Base-by-base conservation (phyloP, 2,113 vertebrate genomes). In the Anguilla rostrata region DNA sequence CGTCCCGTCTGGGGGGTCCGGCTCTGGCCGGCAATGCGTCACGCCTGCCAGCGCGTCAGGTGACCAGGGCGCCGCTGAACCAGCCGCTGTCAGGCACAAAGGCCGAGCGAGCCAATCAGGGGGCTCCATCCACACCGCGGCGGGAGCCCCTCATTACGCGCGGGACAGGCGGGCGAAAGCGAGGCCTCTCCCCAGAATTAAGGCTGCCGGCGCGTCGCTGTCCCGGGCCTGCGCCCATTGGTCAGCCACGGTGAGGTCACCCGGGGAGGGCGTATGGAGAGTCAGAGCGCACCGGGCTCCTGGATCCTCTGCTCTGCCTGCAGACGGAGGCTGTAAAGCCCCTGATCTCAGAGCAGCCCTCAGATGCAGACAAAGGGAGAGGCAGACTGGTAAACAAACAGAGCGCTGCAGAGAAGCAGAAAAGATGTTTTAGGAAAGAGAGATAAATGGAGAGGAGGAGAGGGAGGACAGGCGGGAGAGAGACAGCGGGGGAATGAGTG, bases 401-500 rank as follows among this genome's bases (percentile, higher is more conserved):
- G 56, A 82, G 29, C 22, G 79, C 41, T 78, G 78, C 63, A 88
- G 49, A 53, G 49, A 53, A 12, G 43, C 5, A 46, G 43, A 46
- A 46, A 46, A 46, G 9, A 46, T 46, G 9, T 46, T 46, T 46
- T 6, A 46, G 49, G 11, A 53, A 53, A 53, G 49, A 53, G 49
- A 53, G 49, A 53, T 53, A 53, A 53, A 53, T 53, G 7, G 9
- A 29, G 34, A 86, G 85, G 49, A 82, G 82, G 41, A 87, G 78
- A 1, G 39, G 39, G 78, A 84, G 85, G 87, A 29, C 81, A 49
- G 88, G 60, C 39, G 84, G 80, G 71, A 40, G 81, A 85, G 82
- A 89, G 46, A 66, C 83, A 87, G 9, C 46, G 78, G 79, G 43
- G 81, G 79, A 79, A 83, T 81, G 87, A 88, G 39, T 84, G 83